These are phyloP conservation scores for Teinopalpus imperialis DNA, from an alignment of 2,888 invertebrate genomes.

Conservation along the genomic window DNA sequence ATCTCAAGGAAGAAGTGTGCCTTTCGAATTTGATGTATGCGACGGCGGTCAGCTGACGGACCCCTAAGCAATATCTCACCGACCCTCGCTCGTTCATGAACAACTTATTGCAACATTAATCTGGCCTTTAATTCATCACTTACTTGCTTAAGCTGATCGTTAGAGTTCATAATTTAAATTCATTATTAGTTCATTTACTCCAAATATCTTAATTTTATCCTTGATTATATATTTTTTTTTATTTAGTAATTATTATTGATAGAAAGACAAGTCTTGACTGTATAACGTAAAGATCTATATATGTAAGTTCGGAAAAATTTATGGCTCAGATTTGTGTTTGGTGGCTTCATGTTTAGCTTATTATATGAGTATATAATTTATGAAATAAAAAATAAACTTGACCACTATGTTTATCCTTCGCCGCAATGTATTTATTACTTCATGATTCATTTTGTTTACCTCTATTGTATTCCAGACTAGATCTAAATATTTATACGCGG, in stretches of 20 bases:
- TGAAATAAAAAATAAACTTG: too few species aligned
- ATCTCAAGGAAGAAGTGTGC: slow-evolving; percentile 24
- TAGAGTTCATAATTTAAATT: too few species aligned
- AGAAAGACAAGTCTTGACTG: too few species aligned
- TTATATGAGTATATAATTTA: too few species aligned
- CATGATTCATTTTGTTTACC: slow-evolving; percentile 36
- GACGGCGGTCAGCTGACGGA: slow-evolving; percentile 31
- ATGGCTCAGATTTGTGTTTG: too few species aligned
- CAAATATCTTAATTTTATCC: too few species aligned
- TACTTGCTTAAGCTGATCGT: not conserved
- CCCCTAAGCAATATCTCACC: slow-evolving; percentile 29
- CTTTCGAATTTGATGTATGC: slow-evolving; percentile 30
- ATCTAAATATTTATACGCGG: slow-evolving; percentile 16
- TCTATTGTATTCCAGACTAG: slow-evolving; percentile 30
- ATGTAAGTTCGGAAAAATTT: too few species aligned
- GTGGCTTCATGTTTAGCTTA: too few species aligned
- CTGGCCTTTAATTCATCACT: not conserved
- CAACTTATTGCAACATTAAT: slow-evolving; percentile 5
- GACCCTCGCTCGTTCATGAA: slow-evolving; percentile 10
- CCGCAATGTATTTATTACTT: slow-evolving; percentile 20
- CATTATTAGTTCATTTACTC: too few species aligned
- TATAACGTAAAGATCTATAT: too few species aligned
- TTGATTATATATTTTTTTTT: too few species aligned
- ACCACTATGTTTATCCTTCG: not conserved
- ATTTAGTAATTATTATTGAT: too few species aligned